Evolutionary conservation across 2,113 vertebrate species (phyloP).

Genomic region (Tyto alba): DNA sequence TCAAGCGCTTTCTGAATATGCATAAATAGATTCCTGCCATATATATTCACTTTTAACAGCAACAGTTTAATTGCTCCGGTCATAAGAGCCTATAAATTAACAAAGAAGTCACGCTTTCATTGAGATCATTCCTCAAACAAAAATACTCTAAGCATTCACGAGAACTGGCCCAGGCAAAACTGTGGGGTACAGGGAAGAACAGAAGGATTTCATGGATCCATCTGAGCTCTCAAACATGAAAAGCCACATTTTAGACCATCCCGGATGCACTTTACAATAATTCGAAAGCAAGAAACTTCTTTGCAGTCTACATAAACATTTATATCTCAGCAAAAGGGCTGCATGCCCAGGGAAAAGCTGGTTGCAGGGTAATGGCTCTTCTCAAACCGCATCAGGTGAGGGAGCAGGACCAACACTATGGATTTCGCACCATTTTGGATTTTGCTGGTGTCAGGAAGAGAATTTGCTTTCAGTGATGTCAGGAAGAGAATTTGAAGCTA

Average conservation of each 20-base stretch:
- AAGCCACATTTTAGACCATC: not conserved
- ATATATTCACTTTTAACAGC: not conserved
- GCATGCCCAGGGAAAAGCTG: not conserved
- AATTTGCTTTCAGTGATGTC: not conserved
- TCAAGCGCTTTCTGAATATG: not conserved
- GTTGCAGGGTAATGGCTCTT: not conserved
- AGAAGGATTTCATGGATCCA: not conserved
- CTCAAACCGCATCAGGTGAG: not conserved
- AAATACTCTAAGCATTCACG: not conserved
- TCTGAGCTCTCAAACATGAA: not conserved
- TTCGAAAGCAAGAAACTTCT: not conserved
- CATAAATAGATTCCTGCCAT: not conserved
- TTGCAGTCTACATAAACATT: not conserved
- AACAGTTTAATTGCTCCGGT: not conserved
- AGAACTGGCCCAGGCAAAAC: not conserved
- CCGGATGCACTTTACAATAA: not conserved
- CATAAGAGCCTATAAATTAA: not conserved
- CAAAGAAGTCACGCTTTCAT: not conserved
- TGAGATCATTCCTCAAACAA: not conserved
- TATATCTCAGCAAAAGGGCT: not conserved
- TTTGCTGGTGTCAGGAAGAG: not conserved
- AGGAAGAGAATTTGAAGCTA: not conserved
- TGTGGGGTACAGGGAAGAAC: not conserved
- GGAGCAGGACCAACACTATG: not conserved
- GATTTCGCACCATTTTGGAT: not conserved